Base-by-base conservation (phyloP, 2,888 invertebrate species). In the Ceramica pisi region DNA sequence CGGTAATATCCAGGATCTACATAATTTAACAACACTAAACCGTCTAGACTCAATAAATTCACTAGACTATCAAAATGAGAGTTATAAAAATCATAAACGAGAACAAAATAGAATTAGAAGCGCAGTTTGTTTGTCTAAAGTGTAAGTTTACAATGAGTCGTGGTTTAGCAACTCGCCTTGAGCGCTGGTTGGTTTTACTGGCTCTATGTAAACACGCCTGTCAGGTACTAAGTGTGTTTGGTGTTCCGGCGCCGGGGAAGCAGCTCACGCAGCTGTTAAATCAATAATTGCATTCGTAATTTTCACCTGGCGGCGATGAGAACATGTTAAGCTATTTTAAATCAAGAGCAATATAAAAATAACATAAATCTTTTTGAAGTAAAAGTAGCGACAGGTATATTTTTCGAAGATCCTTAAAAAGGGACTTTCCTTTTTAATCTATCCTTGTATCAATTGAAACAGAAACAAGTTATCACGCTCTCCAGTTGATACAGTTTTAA, bases 231-330 rank as follows among this genome's bases (percentile, higher is more conserved):
- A 75, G 82, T 82, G 73, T 80, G 80, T 85, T 84, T 75, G 76
- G 81, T 62, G 84, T 84, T 78, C 75, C 73, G 83, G 83, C 83
- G 82, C 65, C 67, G 75, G 75, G 81, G 76, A 73, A 76, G 78
- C 62, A 67, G 66, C 82, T 72, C 71, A 72, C 63, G 48, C 78
- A 78, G 78, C 84, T 84, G 85, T 86, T 84, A 74, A 84, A 85
- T 85, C 86, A 85, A 85, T 85, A 85, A 84, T 82, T 82, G 85
- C 85, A 82, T 80, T 82, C 68, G 72, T 84, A 75, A 84, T 85
- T 79, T 80, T 75, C 70, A 75, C 75, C 72, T 71, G 46, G 48
- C 35, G 46, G 44, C 35, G 61, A 76, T 66, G 75, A 71, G 83
- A 68, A 67, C 74, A 71, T 67, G 57, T 65, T 65, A 19, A 71